Evolutionary conservation across 2,888 invertebrate species (phyloP), one percentile per base, ranked within the genome.

Genomic region (Andrena camellia): DNA sequence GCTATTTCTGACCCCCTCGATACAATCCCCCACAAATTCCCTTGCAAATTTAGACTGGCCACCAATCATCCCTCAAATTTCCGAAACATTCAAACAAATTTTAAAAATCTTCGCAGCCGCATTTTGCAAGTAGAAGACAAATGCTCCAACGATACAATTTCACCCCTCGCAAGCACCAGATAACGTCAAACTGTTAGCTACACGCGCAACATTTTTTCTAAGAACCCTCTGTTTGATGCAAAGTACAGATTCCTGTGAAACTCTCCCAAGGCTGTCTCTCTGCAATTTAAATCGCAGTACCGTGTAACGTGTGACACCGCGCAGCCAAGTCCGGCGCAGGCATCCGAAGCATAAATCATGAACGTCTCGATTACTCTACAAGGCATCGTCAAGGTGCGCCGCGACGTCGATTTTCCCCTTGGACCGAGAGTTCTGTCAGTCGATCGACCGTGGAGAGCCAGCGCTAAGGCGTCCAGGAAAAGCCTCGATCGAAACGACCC

Each of bases 401-500:
- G 57, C 31, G 42, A 35, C 50, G 33, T 35, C 20, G 62, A 69
- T 75, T 79, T 83, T 84, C 75, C 71, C 29, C 68, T 72, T 72
- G 68, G 54, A 76, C 62, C 13, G 73, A 52, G 72, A 59, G 20
- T 70, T 50, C 60, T 48, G 23, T 48, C 23, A 29, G 59, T 33
- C 57, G 7, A 23, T 62, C 50, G 78, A 35, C 60, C 74, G 66
- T 68, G 84, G n/a, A 68, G 10, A 42, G 70, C n/a, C 35, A 50
- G 74, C 29, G 60, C 70, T 76, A 76, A 86, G 79, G 86, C 69
- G 73, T 75, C 62, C 86, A 86, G 85, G 89, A 88, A 90, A 89
- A 90, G 84, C 85, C 83, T 88, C 72, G 59, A 78, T 68, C 77
- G 31, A 62, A 75, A 57, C 60, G 50, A 73, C 52, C 69, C 70